Percentiles rank a stretch among this genome's conserved stretches.
Conservation (phyloP, 2,888 invertebrate species). For the Antheraea yamamai region DNA sequence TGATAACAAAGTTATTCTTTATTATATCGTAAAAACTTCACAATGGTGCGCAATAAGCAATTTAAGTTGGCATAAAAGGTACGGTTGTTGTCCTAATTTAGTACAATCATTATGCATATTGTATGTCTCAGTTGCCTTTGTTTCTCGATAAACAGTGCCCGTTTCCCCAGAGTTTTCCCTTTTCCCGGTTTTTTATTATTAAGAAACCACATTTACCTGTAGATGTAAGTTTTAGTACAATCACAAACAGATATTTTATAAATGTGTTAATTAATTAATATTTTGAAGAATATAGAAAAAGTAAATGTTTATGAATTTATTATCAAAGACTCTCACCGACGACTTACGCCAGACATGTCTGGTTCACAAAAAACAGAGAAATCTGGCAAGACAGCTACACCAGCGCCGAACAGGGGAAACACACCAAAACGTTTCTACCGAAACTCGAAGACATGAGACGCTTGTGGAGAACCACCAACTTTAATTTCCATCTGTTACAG, state of each 20-base stretch:
- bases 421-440: too few relatives aligned
- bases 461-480: too few relatives aligned
- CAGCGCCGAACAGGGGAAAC: too few relatives aligned
- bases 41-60: constrained; percentile 67
- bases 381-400: too few relatives aligned
- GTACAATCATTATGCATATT: constrained; percentile 78
- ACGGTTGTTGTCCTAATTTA: constrained; percentile 69
- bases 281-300: neutral
- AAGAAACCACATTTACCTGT: constrained; percentile 63
- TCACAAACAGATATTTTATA: constrained; percentile 34
- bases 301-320: too few relatives aligned
- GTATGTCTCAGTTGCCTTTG: constrained; percentile 68
- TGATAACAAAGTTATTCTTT: constrained; percentile 8
- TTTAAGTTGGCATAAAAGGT: constrained; percentile 64
- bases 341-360: too few relatives aligned
- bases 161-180: constrained; percentile 63
- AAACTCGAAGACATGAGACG: too few relatives aligned
- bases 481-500: too few relatives aligned
- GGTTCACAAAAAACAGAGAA: too few relatives aligned
- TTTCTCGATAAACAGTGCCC: constrained; percentile 73
- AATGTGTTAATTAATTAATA: neutral
- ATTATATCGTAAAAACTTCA: constrained; percentile 34
- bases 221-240: constrained; percentile 61
- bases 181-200: constrained; percentile 71
- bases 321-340: too few relatives aligned